A percentile compares a stretch with the other conserved stretches of the same genome.
These are phyloP conservation scores for Stegostoma tigrinum DNA, from an alignment of 2,113 vertebrate species.

Conservation along the genomic window DNA sequence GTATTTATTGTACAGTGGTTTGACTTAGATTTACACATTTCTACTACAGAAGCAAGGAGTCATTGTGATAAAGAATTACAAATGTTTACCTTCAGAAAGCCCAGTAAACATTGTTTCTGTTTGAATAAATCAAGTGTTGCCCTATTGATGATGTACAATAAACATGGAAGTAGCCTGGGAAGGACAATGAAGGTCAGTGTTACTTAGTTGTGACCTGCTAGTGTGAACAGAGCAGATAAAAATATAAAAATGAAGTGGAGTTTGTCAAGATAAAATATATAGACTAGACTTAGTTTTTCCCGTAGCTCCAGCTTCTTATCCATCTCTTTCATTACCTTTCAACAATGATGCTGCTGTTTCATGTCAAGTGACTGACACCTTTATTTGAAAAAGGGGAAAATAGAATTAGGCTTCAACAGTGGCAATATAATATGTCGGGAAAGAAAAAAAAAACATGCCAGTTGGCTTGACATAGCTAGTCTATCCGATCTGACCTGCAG, in stretches of 20 bases:
- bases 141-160: neutral
- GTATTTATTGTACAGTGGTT: neutral
- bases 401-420: slow-evolving; percentile 49
- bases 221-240: neutral
- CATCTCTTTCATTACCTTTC: slow-evolving; percentile 46
- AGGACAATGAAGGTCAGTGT: neutral
- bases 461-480: slow-evolving; percentile 46
- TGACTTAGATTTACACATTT: neutral
- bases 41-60: neutral
- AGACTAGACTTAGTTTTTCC: neutral
- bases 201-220: neutral
- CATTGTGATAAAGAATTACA: neutral
- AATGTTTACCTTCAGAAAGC: neutral
- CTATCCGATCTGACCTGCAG: slow-evolving; percentile 51
- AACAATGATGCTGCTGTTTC: slow-evolving; percentile 48
- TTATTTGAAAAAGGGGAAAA: slow-evolving; percentile 53
- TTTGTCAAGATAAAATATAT: slow-evolving; percentile 10
- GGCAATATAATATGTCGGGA: slow-evolving; percentile 49
- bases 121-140: neutral
- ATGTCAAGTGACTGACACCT: slow-evolving; percentile 51
- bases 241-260: neutral
- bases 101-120: neutral
- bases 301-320: slow-evolving; percentile 46
- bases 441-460: slow-evolving; percentile 46
- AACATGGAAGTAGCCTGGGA: neutral